Percentiles rank a stretch among this genome's conserved stretches.
Conservation (phyloP, 2,888 invertebrate species). For the Polymixis flavicincta region DNA sequence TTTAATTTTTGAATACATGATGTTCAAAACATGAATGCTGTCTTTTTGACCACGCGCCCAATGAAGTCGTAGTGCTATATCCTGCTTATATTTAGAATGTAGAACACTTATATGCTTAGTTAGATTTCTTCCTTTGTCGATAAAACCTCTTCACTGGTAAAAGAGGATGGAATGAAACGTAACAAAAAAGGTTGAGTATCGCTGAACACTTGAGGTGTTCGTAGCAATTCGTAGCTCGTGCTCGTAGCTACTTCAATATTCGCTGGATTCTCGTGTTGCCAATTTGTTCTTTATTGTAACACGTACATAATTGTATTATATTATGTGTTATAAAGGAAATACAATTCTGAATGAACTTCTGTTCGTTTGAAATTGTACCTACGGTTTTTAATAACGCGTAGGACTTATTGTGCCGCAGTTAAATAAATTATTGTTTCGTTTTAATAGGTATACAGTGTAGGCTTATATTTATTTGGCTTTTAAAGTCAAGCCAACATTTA, state of each 20-base stretch:
- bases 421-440: neutral
- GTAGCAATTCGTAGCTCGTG: constrained; percentile 23
- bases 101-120: neutral
- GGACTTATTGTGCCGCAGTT: neutral
- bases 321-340: constrained; percentile 20
- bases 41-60: neutral
- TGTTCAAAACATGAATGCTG: too few relatives aligned
- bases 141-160: constrained; percentile 23
- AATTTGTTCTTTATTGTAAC: constrained; percentile 45
- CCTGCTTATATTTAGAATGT: neutral
- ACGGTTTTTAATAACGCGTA: constrained; percentile 15
- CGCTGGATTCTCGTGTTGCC: constrained; percentile 30
- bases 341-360: constrained; percentile 1
- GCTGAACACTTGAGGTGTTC: constrained; percentile 42
- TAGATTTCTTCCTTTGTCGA: neutral
- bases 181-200: constrained; percentile 44
- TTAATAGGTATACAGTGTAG: neutral
- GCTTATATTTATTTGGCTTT: neutral
- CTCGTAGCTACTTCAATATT: constrained; percentile 30
- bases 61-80: neutral
- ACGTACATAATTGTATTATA: constrained; percentile 40
- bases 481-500: neutral
- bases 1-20: too few relatives aligned
- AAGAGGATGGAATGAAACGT: constrained; percentile 27
- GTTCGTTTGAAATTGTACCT: neutral